These are phyloP conservation scores for Oxygymnocypris stewartii DNA, from an alignment of 2,113 vertebrate species.

Conservation along the genomic window DNA sequence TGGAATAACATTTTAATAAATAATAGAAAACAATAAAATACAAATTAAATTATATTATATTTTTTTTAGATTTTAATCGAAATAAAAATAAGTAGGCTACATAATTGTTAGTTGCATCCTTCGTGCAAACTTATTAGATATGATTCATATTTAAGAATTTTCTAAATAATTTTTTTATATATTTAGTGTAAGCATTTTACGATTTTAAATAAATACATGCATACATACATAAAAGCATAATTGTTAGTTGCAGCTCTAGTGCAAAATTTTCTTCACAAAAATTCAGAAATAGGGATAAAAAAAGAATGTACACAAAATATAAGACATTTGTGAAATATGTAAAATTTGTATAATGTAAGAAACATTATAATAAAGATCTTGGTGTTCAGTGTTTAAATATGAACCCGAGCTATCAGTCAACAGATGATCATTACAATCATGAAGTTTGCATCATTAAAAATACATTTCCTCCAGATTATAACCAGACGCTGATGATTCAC, in stretches of 20 bases:
- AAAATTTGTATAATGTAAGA: not conserved
- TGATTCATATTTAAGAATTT: too few relatives aligned
- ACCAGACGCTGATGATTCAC: not conserved
- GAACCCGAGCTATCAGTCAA: not conserved
- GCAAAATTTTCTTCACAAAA: not conserved
- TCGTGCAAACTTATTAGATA: not conserved
- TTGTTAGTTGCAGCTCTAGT: not conserved
- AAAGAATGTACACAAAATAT: not conserved
- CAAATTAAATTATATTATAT: too few relatives aligned
- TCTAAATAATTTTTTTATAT: too few relatives aligned
- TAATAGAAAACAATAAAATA: not conserved
- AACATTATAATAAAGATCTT: not conserved
- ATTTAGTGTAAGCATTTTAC: not conserved
- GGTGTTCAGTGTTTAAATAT: not conserved
- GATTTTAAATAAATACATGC: not conserved
- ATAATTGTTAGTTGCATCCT: not conserved
- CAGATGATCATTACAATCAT: not conserved
- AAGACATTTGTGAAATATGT: not conserved
- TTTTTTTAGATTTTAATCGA: too few relatives aligned
- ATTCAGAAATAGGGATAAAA: not conserved
- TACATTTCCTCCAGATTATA: not conserved
- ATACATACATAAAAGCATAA: too few relatives aligned
- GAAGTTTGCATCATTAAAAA: not conserved
- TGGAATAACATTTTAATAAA: not conserved
- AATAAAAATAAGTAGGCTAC: too few relatives aligned